phyloP scores from a whole-genome alignment of 53 echinoderm and acorn worm genomes.

The Echinarachnius parma region DNA sequence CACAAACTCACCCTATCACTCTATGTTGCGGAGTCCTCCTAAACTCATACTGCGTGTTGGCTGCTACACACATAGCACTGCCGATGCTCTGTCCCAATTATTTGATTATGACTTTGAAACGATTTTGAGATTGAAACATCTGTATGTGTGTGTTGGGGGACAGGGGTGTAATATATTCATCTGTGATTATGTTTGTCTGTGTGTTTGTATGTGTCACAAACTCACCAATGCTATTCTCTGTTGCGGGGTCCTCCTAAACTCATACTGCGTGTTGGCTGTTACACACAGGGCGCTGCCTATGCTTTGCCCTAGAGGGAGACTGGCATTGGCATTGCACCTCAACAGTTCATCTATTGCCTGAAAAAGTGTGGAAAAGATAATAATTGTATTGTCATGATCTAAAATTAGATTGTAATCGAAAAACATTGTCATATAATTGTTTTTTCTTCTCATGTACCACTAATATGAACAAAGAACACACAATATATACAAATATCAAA shows the following conservation, averaged over 20 bases:
- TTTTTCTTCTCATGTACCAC: no score
- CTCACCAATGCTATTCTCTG: conserved; percentile 89
- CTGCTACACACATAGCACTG: conserved; percentile 85
- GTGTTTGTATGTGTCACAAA: background rate
- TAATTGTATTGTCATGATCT: no score
- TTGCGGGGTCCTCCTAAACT: conserved; percentile 74
- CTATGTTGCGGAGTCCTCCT: conserved; percentile 78
- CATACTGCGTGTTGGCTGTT: conserved; percentile 86
- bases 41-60: conserved; percentile 91
- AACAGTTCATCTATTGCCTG: conserved; percentile 73
- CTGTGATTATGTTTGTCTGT: no score
- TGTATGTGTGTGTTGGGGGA: no score
- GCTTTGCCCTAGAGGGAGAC: conserved; percentile 77
- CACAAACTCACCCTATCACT: conserved; percentile 70
- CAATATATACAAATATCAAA: no score
- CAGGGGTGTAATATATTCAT: background rate
- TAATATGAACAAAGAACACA: no score
- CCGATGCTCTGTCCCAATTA: conserved; percentile 81
- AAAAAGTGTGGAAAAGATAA: no score
- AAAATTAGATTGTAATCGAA: no score
- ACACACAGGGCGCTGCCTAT: conserved; percentile 96
- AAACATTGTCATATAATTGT: no score
- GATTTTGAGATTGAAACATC: no score
- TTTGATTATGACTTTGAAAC: no score
- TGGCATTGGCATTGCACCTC: conserved; percentile 68